These are phyloP conservation scores for Anastatus disparis DNA, from an alignment of 1,140 invertebrate species.

Conservation along the genomic window DNA sequence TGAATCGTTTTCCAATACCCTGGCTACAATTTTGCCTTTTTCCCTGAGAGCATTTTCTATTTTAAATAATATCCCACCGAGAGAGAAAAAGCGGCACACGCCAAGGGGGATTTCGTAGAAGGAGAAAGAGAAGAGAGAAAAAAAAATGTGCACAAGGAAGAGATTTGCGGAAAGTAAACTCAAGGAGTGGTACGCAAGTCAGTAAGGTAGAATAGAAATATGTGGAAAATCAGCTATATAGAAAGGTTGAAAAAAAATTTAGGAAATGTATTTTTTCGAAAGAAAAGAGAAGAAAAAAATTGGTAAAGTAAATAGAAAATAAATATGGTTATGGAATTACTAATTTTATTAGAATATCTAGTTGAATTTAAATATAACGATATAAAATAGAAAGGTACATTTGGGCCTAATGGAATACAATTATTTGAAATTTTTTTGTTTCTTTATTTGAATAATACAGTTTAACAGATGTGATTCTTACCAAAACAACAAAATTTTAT, in stretches of 20 bases:
- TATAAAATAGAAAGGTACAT: too few relatives aligned
- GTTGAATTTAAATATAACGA: too few relatives aligned
- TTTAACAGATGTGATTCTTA: too few relatives aligned
- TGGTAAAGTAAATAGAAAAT: neutral
- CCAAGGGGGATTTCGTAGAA: neutral
- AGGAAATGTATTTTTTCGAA: neutral
- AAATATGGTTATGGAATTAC: neutral
- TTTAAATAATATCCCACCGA: slow-evolving; percentile 38
- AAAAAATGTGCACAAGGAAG: neutral
- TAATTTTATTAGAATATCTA: too few relatives aligned
- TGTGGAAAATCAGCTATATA: neutral
- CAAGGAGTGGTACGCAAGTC: neutral
- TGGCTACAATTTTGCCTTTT: slow-evolving; percentile 12
- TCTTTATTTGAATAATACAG: too few relatives aligned
- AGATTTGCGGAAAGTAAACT: neutral
- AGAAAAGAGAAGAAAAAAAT: too few relatives aligned
- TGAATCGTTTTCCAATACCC: slow-evolving; percentile 45
- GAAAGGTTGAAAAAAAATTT: neutral
- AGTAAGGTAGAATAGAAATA: neutral
- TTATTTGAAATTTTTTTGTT: too few relatives aligned
- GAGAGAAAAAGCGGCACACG: neutral
- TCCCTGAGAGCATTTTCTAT: slow-evolving; percentile 34
- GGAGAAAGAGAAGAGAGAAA: neutral
- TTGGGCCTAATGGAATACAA: too few relatives aligned
- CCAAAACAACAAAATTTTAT: too few relatives aligned